Percentiles rank a stretch among this genome's conserved stretches.
These are phyloP conservation scores for Phortica variegata DNA, from an alignment of 1,140 invertebrate species.

Conservation along the genomic window DNA sequence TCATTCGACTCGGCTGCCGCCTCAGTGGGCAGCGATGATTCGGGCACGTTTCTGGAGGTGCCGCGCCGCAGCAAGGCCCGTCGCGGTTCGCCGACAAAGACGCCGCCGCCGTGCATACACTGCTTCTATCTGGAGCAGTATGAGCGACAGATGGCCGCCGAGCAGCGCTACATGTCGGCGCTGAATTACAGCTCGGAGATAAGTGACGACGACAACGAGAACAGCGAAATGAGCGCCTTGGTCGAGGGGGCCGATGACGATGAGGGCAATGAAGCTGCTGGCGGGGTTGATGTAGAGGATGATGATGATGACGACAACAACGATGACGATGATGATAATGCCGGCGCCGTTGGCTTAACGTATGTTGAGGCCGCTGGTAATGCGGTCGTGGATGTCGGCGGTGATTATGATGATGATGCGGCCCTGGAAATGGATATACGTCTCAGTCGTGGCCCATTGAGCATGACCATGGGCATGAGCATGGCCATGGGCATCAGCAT, in stretches of 20 bases:
- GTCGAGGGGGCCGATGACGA: conserved; percentile 59
- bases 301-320: conserved; percentile 6
- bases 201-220: conserved; percentile 61
- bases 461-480: conserved; percentile 24
- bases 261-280: conserved; percentile 19
- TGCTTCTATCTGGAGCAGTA: conserved; percentile 68
- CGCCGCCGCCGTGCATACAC: conserved; percentile 65
- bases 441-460: conserved; percentile 19
- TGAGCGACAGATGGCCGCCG: conserved; percentile 60
- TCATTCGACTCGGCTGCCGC: conserved; percentile 71
- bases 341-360: conserved; percentile 20
- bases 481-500: conserved; percentile 23
- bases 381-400: background rate
- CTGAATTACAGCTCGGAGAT: conserved; percentile 57
- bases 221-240: conserved; percentile 24
- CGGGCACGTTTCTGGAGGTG: conserved; percentile 67
- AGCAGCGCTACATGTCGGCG: conserved; percentile 55
- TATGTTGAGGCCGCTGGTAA: too few species aligned
- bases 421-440: conserved; percentile 47
- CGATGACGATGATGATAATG: conserved; percentile 8
- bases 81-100: conserved; percentile 62
- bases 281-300: background rate
- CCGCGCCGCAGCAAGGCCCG: conserved; percentile 65
- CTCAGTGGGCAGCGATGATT: conserved; percentile 66
- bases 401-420: conserved; percentile 26